Conservation (phyloP, 2,888 invertebrate genomes). For the Heteropelma amictum region DNA sequence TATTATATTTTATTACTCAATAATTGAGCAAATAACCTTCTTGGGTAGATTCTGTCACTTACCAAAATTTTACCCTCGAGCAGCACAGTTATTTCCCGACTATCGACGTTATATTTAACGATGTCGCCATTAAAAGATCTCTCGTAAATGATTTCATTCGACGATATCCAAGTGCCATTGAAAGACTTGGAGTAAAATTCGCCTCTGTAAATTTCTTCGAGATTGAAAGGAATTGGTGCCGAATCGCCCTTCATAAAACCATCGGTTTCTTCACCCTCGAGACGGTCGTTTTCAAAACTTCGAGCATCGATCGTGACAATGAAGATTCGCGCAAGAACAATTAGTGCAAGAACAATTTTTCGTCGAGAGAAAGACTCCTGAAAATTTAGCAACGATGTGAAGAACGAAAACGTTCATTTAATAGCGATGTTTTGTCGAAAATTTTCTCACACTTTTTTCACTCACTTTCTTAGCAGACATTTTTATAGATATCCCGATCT, state of each 20-base stretch:
- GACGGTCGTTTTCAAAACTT: slow-evolving; percentile 51
- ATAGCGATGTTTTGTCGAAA: neutral
- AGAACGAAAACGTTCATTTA: neutral
- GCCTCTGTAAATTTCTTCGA: slow-evolving; percentile 75
- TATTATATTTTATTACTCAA: no score
- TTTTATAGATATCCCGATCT: neutral
- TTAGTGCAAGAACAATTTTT: no score
- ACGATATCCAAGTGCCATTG: slow-evolving; percentile 79
- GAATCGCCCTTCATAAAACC: neutral
- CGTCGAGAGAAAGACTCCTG: neutral
- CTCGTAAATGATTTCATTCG: slow-evolving; percentile 71
- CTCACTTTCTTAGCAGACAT: slow-evolving; percentile 40
- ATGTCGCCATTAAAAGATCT: slow-evolving; percentile 62
- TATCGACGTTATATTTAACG: slow-evolving; percentile 68
- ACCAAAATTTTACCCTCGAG: slow-evolving; percentile 59
- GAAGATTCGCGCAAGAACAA: neutral
- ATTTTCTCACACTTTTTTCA: slow-evolving; percentile 10
- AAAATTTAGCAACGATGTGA: neutral
- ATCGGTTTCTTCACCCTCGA: slow-evolving; percentile 5
- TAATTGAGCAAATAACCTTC: no score
- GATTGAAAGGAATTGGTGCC: slow-evolving; percentile 66
- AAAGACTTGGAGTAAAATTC: slow-evolving; percentile 71
- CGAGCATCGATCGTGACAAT: slow-evolving; percentile 19
- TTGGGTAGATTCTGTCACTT: no score
- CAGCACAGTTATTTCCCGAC: slow-evolving; percentile 58